Evolutionary conservation across 1,140 invertebrate genomes (phyloP), one percentile per base, ranked within the genome.

Genomic region (Tetragnatha versicolor): DNA sequence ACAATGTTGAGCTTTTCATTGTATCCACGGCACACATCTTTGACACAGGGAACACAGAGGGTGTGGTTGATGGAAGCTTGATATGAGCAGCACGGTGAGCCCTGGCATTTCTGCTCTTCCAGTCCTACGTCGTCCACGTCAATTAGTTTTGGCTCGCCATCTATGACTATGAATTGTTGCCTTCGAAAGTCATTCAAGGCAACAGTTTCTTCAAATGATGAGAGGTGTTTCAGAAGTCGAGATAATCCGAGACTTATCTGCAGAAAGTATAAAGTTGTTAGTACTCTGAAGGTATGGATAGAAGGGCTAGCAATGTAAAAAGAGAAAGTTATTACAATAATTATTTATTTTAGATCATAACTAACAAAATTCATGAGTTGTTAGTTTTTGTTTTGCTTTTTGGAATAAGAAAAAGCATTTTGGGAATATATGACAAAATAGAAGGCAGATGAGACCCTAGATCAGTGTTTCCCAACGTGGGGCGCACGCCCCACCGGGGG

Each of bases 61-160:
- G 61, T 35, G 12, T 29, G 10, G 29, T 77, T 77, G 14, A 35
- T 20, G 12, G 65, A 45, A 17, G 35, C 42, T 27, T 27, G 20
- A 35, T 49, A 9, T 31, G 53, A 68, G 20, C 76, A 79, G 29
- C 76, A 79, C 9, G 65, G 76, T 47, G 14, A 35, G 27, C 45
- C 29, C 25, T 60, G 22, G 79, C 87, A 89, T 17, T 31, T 20
- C 12, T 85, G 86, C 68, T 88, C 87, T 17, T 51, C 45, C 35
- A 88, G 83, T 0, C 85, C 84, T 6, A 87, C 80, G 78, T 88
- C 88, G 81, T 89, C 88, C 3, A 88, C 85, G 81, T 89, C 88
- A 2, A 87, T 85, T 27, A 89, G 81, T 76, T 88, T 89, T 2
- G 88, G 81, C 9, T 81, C 78, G 14, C 86, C 86, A 70, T 84